Percentiles rank a stretch among this genome's conserved stretches.
Conservation (phyloP, 2,888 invertebrate species). For the Pinctada fucata region DNA sequence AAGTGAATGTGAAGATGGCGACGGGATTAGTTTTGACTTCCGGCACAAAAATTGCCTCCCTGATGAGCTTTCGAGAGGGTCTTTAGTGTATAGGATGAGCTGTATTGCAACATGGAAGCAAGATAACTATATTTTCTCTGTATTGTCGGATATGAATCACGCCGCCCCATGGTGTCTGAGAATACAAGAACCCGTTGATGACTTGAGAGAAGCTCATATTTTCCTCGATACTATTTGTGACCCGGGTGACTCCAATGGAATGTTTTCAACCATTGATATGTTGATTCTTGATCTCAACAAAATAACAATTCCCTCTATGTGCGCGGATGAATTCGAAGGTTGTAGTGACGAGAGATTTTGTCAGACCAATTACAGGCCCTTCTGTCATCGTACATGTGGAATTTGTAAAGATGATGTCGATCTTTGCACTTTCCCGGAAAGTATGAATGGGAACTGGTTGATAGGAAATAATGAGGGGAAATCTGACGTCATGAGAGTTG, state of each 20-base stretch:
- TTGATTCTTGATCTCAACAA: slow-evolving; percentile 48
- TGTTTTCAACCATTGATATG: slow-evolving; percentile 45
- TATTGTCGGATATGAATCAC: slow-evolving; percentile 40
- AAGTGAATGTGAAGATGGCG: slow-evolving; percentile 67
- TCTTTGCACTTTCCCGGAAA: slow-evolving; percentile 59
- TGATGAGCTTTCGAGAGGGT: neutral
- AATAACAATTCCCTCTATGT: slow-evolving; percentile 52
- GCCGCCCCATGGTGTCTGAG: slow-evolving; percentile 59
- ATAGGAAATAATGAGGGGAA: slow-evolving; percentile 36
- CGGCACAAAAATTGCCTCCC: slow-evolving; percentile 57
- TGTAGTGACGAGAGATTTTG: slow-evolving; percentile 60
- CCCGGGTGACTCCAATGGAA: slow-evolving; percentile 49
- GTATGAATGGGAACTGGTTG: slow-evolving; percentile 59
- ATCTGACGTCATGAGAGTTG: slow-evolving; percentile 36
- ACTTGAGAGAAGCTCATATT: slow-evolving; percentile 56
- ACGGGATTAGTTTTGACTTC: slow-evolving; percentile 66
- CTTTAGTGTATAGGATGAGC: neutral
- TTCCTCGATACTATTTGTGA: slow-evolving; percentile 67
- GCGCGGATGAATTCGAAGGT: slow-evolving; percentile 60
- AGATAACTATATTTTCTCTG: slow-evolving; percentile 57
- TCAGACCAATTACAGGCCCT: slow-evolving; percentile 34
- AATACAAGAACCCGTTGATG: slow-evolving; percentile 49
- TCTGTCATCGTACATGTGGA: slow-evolving; percentile 53
- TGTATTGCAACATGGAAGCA: slow-evolving; percentile 64
- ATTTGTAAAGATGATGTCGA: slow-evolving; percentile 54